Base-by-base conservation (phyloP, 2,888 invertebrate species). In the Lottia gigantea region DNA sequence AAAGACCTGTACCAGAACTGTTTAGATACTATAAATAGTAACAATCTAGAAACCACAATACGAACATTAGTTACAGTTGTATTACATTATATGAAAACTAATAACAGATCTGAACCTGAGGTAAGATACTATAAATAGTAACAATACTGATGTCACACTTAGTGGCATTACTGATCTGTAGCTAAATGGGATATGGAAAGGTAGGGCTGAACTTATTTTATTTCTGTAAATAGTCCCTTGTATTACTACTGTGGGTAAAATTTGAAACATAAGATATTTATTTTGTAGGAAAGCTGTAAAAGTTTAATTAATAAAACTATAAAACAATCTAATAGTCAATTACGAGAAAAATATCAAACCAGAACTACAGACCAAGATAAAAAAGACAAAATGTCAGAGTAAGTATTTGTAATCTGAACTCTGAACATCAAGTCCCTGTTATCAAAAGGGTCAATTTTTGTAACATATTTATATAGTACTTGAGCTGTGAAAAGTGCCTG, bases 1-100 rank as follows among this genome's bases (percentile, higher is more conserved):
- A 46, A 70, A n/a, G 74, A 80, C 25, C 76, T 76, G 62, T 85
- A 84, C 73, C 73, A 75, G 40, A 78, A 73, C 31, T 69, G 70
- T 15, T 23, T 81, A 64, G 70, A 73, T 19, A 76, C 8, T 40
- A 40, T 40, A 8, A 40, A 40, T 40, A 40, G 11, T 4, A 71
- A 73, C 61, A 72, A 72, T 14, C 66, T 82, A 46, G 81, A 81
- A 45, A 63, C 73, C 11, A 69, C 71, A 46, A 73, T 78, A 31
- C 81, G 78, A 67, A 76, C 75, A 3, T 69, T 84, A 62, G 78
- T 83, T 31, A 78, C 79, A 7, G 80, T 83, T 31, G 76, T 78
- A 7, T 67, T 76, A 23, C 79, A 80, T 67, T 83, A 79, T 71
- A 78, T 83, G 76, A 80, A 79, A 66, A 74, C 75, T 67, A 71